These are phyloP conservation scores for Alces alces DNA, from an alignment of 2,113 vertebrate genomes.

Conservation along the genomic window DNA sequence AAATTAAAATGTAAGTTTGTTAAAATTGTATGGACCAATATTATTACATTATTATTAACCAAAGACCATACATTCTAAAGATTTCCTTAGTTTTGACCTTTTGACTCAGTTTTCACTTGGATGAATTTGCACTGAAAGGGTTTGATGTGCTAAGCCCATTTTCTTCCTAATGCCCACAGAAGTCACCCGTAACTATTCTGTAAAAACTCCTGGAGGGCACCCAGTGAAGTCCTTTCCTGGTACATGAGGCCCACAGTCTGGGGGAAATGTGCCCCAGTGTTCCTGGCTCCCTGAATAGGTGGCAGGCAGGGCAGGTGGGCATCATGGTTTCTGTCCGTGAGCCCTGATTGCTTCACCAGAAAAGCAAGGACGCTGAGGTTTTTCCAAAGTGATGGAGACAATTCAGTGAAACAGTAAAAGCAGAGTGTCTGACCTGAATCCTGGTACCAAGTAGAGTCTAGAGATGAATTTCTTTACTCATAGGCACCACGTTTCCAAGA, in stretches of 20 bases:
- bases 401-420: not conserved
- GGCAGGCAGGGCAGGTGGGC: too few species aligned
- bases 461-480: not conserved
- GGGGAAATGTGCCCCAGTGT: not conserved
- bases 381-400: not conserved
- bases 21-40: not conserved
- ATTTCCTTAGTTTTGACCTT: not conserved
- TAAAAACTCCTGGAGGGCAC: not conserved
- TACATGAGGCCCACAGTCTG: not conserved
- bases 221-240: not conserved
- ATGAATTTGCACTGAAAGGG: not conserved
- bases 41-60: not conserved
- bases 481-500: accelerated
- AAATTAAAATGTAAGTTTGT: not conserved
- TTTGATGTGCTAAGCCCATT: not conserved
- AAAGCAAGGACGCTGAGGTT: not conserved
- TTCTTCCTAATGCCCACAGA: not conserved
- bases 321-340: not conserved
- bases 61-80: not conserved
- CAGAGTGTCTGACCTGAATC: not conserved
- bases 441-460: not conserved
- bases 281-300: not conserved
- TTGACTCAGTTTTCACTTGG: not conserved
- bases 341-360: not conserved
- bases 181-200: not conserved